Percentiles rank a stretch among this genome's conserved stretches.
These are phyloP conservation scores for Ramphastos sulfuratus DNA, from an alignment of 2,113 vertebrate genomes.

Conservation along the genomic window DNA sequence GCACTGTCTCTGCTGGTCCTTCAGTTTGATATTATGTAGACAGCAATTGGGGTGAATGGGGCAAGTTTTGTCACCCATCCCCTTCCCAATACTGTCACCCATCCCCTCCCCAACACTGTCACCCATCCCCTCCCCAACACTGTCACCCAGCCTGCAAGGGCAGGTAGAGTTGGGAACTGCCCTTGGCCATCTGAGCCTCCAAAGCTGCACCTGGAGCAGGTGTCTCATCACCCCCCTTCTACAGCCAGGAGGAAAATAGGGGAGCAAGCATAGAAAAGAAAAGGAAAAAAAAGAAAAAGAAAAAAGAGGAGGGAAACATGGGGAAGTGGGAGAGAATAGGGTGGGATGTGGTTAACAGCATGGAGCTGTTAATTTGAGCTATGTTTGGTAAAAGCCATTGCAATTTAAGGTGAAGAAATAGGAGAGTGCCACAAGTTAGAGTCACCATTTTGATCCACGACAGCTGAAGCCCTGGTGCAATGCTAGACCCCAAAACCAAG, in stretches of 20 bases:
- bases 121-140: background rate
- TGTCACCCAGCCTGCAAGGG: background rate
- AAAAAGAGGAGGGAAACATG: no score
- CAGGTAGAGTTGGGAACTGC: background rate
- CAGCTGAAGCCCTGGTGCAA: rapidly evolving
- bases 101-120: background rate
- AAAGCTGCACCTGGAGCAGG: background rate
- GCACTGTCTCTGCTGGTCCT: background rate
- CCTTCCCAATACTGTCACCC: background rate
- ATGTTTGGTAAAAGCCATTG: background rate
- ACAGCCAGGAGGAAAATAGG: rapidly evolving
- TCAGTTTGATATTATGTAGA: no score
- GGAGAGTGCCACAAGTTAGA: rapidly evolving
- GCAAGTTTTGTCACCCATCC: background rate
- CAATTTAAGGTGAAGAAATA: rapidly evolving
- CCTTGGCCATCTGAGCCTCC: background rate
- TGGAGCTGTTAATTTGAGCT: background rate
- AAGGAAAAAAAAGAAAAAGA: no score
- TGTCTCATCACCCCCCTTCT: background rate
- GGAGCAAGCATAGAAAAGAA: no score
- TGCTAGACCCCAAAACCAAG: rapidly evolving
- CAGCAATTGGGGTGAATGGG: background rate
- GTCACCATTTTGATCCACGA: background rate
- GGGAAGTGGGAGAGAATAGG: no score
- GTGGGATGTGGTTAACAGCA: no score